Conservation (phyloP, 2,113 vertebrate species). For the Craseonycteris thonglongyai region DNA sequence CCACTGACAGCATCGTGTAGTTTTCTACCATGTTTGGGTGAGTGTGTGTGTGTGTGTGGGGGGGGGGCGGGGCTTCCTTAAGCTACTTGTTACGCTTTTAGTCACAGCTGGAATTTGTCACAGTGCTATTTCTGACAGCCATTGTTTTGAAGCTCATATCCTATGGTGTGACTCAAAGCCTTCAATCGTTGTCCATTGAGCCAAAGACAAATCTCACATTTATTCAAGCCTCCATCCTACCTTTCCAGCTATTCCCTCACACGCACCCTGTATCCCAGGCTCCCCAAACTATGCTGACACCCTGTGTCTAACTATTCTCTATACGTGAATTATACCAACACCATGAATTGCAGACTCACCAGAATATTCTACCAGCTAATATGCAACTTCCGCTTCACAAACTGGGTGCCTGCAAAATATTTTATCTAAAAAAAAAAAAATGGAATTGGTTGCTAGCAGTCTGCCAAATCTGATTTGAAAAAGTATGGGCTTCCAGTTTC, state of each 20-base stretch:
- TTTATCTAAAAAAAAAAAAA: background rate
- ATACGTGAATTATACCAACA: no score
- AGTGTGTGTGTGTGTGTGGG: no score
- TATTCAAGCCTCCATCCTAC: background rate
- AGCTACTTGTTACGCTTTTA: background rate
- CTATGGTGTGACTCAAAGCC: background rate
- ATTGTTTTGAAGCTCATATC: background rate
- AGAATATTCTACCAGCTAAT: background rate
- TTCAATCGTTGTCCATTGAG: background rate
- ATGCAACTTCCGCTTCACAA: background rate
- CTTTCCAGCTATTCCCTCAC: background rate
- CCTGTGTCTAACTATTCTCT: no score
- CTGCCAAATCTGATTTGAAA: background rate
- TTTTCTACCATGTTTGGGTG: background rate
- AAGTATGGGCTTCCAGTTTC: background rate
- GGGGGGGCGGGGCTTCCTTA: background rate
- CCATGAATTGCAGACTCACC: background rate
- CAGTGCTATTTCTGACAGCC: background rate
- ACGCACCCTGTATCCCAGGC: background rate
- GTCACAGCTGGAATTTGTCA: background rate
- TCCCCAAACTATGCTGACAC: background rate
- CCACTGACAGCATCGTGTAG: no score
- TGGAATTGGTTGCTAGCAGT: background rate
- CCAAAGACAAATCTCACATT: background rate
- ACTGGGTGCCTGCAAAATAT: background rate